These are phyloP conservation scores for Plestiodon gilberti DNA, from an alignment of 2,113 vertebrate genomes.

Conservation along the genomic window DNA sequence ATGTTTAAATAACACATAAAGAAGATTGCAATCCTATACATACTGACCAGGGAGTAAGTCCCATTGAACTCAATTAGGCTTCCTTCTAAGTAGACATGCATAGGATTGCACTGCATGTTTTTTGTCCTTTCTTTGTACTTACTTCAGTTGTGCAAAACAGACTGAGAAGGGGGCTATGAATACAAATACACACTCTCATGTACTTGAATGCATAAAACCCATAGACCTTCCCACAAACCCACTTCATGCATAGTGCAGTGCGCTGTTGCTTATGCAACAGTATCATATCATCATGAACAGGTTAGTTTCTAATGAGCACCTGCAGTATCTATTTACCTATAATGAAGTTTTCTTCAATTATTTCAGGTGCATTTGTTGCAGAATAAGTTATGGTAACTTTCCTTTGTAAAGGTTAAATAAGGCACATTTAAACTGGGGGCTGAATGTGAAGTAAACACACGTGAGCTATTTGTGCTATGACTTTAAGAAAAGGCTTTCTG, in stretches of 20 bases:
- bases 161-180: too few relatives aligned
- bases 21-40: too few relatives aligned
- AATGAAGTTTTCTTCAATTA: slow-evolving; percentile 4
- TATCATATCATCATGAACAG: background rate
- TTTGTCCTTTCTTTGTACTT: too few relatives aligned
- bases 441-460: slow-evolving; percentile 34
- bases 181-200: too few relatives aligned
- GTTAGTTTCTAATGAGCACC: background rate
- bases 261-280: background rate
- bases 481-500: slow-evolving; percentile 47
- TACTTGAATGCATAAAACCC: too few relatives aligned
- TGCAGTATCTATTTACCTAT: background rate
- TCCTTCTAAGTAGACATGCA: too few relatives aligned
- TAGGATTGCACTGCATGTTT: too few relatives aligned
- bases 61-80: too few relatives aligned
- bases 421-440: slow-evolving; percentile 37
- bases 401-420: slow-evolving; percentile 32
- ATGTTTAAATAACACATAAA: too few relatives aligned
- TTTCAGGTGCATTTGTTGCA: slow-evolving; percentile 21
- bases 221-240: background rate
- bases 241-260: background rate
- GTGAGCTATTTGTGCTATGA: slow-evolving; percentile 37
- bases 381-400: slow-evolving; percentile 27
- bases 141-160: too few relatives aligned
- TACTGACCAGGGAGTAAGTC: too few relatives aligned